These are phyloP conservation scores for Colius striatus DNA, from an alignment of 2,113 vertebrate species.

Conservation along the genomic window DNA sequence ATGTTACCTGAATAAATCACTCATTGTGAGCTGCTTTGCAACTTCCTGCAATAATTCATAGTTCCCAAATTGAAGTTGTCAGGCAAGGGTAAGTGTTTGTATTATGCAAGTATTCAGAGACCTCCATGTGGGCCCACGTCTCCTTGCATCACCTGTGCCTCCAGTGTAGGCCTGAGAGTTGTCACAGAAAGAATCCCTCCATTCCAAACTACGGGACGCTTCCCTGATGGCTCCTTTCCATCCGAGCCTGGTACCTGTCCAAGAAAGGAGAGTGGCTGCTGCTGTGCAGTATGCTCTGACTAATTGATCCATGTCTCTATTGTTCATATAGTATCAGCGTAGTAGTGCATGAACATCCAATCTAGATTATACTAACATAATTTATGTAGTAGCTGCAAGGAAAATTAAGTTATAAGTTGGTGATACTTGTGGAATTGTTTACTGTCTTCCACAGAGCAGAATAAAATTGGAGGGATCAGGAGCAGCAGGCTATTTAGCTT, in stretches of 20 bases:
- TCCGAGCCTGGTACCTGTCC: background rate
- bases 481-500: background rate
- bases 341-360: background rate
- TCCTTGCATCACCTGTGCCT: background rate
- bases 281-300: background rate
- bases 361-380: background rate
- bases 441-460: background rate
- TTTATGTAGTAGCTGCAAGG: background rate
- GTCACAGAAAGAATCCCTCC: background rate
- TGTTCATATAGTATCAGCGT: background rate
- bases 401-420: background rate
- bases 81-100: background rate
- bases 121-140: rapidly evolving
- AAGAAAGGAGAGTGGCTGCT: background rate
- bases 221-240: background rate
- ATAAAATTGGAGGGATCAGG: background rate
- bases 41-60: background rate
- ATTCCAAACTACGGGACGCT: background rate
- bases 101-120: background rate
- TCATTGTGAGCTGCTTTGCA: background rate
- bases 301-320: background rate
- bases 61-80: background rate
- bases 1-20: background rate
- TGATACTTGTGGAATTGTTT: background rate
- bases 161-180: background rate